Conservation (phyloP, 1,140 invertebrate species). For the Dinoponera quadriceps region DNA sequence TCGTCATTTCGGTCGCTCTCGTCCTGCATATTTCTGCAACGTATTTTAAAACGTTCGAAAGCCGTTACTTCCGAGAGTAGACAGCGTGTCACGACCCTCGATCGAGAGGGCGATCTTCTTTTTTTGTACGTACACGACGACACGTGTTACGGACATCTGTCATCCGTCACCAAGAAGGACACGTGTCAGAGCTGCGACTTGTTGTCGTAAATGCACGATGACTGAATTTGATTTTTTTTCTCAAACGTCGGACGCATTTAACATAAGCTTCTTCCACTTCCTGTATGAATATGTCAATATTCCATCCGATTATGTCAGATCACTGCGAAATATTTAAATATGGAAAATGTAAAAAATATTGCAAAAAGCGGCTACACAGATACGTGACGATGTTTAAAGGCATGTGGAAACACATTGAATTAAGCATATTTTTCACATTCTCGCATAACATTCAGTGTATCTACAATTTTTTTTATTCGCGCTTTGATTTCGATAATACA, state of each 20-base stretch:
- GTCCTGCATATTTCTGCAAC: slow-evolving; percentile 24
- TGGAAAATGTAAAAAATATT: background rate
- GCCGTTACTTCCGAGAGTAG: slow-evolving; percentile 41
- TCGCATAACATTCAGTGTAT: background rate
- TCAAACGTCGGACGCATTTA: slow-evolving; percentile 6
- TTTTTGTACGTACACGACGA: slow-evolving; percentile 32
- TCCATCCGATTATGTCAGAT: background rate
- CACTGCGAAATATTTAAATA: slow-evolving; percentile 12
- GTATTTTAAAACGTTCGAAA: slow-evolving; percentile 42
- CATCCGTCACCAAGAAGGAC: slow-evolving; percentile 67
- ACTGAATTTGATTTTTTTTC: slow-evolving; percentile 59
- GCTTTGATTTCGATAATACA: too few species aligned
- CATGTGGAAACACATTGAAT: background rate
- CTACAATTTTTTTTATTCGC: background rate
- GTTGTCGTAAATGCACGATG: slow-evolving; percentile 63
- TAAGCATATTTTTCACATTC: too few species aligned
- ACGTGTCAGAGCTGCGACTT: slow-evolving; percentile 65
- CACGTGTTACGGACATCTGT: slow-evolving; percentile 73
- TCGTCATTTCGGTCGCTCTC: background rate
- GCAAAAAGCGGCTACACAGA: background rate
- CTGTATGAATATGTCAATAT: background rate
- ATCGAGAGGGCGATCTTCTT: slow-evolving; percentile 65
- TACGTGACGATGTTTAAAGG: background rate
- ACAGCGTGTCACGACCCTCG: slow-evolving; percentile 37
- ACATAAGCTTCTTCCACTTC: slow-evolving; percentile 12